These are phyloP conservation scores for Amniataba percoides DNA, from an alignment of 2,797 vertebrate species.

Conservation along the genomic window DNA sequence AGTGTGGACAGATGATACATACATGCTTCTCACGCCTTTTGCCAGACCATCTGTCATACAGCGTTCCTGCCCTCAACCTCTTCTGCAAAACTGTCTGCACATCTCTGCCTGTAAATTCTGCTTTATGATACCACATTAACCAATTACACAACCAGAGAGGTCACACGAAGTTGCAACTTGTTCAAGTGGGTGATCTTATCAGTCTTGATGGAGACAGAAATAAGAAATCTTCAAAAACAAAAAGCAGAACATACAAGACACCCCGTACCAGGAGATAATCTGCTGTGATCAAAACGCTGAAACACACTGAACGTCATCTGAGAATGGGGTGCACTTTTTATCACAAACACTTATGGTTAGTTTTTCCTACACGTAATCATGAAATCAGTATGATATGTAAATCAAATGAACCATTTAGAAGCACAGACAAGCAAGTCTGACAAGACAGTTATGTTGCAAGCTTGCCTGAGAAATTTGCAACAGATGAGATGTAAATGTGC, in stretches of 20 bases:
- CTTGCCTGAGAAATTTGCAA: not conserved
- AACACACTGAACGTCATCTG: not conserved
- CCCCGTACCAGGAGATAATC: not conserved
- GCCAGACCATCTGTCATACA: not conserved
- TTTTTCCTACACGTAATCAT: not conserved
- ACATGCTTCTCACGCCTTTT: not conserved
- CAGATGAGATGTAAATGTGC: not conserved
- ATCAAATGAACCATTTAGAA: not conserved
- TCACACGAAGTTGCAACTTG: not conserved
- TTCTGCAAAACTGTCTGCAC: not conserved
- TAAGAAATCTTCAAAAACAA: not conserved
- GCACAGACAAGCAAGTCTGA: not conserved
- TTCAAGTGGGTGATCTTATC: not conserved
- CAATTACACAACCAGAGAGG: not conserved
- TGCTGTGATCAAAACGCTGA: rapidly evolving
- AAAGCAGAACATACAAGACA: not conserved
- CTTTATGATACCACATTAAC: no score
- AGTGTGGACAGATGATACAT: not conserved
- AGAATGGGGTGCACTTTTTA: not conserved
- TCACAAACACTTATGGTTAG: not conserved
- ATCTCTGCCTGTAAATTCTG: not conserved
- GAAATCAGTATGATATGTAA: not conserved
- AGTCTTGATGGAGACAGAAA: not conserved
- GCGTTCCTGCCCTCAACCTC: not conserved
- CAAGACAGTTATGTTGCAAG: not conserved